phyloP scores from a whole-genome alignment of 2,113 vertebrate genomes.

The Lampris incognitus region DNA sequence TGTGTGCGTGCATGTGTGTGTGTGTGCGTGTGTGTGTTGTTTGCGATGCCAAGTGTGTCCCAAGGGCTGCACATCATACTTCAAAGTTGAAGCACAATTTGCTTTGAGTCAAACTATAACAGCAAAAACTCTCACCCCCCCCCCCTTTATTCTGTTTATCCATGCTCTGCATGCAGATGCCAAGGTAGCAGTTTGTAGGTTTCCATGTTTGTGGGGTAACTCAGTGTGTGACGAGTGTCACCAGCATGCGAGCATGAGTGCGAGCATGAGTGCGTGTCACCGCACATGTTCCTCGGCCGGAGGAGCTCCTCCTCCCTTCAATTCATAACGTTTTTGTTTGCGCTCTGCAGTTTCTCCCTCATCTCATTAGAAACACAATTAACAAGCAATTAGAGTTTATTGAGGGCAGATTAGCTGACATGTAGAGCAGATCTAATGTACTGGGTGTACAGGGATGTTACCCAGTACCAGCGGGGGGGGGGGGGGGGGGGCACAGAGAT shows the following conservation, averaged over 20 bases:
- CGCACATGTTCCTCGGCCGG: slow-evolving; percentile 22
- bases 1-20: background rate
- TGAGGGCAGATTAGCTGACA: slow-evolving; percentile 77
- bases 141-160: slow-evolving; percentile 63
- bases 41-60: slow-evolving; percentile 37
- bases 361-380: slow-evolving; percentile 80
- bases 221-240: background rate
- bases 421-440: slow-evolving; percentile 69
- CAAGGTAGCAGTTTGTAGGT: slow-evolving; percentile 1
- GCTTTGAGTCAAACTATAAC: slow-evolving; percentile 32
- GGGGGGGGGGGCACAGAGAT: background rate
- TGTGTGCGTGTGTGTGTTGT: slow-evolving; percentile 9
- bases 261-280: slow-evolving; percentile 17
- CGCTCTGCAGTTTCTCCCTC: slow-evolving; percentile 54
- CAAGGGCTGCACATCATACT: slow-evolving; percentile 28
- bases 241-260: slow-evolving; percentile 8
- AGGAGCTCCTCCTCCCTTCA: slow-evolving; percentile 22
- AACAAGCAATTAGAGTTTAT: slow-evolving; percentile 78
- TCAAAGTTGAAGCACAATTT: slow-evolving; percentile 32
- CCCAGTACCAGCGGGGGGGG: slow-evolving; percentile 19
- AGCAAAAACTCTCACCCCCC: slow-evolving; percentile 40
- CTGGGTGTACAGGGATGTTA: slow-evolving; percentile 50
- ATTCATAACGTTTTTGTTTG: slow-evolving; percentile 58
- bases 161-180: slow-evolving; percentile 38
- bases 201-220: slow-evolving; percentile 6